Conservation (phyloP, 2,888 invertebrate species). For the Hypomecis atomaria region DNA sequence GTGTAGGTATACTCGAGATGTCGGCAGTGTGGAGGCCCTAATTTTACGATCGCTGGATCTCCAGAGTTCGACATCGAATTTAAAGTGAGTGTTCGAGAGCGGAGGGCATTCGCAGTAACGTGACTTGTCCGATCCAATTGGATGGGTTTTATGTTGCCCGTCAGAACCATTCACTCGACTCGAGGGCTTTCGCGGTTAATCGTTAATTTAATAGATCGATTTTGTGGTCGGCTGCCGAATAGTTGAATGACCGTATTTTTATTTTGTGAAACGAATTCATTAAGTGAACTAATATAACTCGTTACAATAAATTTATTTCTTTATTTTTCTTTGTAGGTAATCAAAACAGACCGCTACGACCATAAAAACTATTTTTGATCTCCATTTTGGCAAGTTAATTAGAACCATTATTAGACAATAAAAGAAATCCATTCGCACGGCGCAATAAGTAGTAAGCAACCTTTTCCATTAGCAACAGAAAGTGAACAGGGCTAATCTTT, state of each 20-base stretch:
- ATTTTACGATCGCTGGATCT: conserved; percentile 78
- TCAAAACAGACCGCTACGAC: no score
- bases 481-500: conserved; percentile 77
- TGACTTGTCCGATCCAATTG: conserved; percentile 77
- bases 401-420: conserved; percentile 18
- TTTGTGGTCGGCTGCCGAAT: conserved; percentile 59
- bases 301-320: background rate
- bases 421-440: conserved; percentile 45
- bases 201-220: conserved; percentile 72
- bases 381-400: background rate
- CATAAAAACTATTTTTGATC: no score
- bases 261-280: conserved; percentile 25
- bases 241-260: conserved; percentile 38
- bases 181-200: conserved; percentile 66
- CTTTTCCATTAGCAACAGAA: conserved; percentile 70
- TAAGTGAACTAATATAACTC: conserved; percentile 8
- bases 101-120: conserved; percentile 66
- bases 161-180: conserved; percentile 62
- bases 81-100: conserved; percentile 75
- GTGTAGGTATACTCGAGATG: conserved; percentile 41
- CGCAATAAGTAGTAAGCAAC: conserved; percentile 55
- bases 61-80: conserved; percentile 74
- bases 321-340: background rate
- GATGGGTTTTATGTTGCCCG: conserved; percentile 75
- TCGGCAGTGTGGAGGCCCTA: conserved; percentile 59